Percentiles rank a stretch among this genome's conserved stretches.
phyloP scores from a whole-genome alignment of 1,140 invertebrate species.

The Euschistus heros region DNA sequence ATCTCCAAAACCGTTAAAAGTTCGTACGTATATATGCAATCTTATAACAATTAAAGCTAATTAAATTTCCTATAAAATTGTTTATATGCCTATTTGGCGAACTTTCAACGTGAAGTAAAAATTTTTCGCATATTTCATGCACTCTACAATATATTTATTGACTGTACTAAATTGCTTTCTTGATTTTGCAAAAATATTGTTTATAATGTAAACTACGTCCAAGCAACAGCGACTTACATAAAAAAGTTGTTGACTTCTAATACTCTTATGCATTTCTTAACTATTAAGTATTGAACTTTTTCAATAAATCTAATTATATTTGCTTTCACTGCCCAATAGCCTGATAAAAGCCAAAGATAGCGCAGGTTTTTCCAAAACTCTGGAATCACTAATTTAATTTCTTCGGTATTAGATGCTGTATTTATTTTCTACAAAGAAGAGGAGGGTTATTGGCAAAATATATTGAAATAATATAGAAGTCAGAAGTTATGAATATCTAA shows the following conservation, averaged over 20 bases:
- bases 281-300: constrained; percentile 67
- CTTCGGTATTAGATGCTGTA: neutral
- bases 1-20: neutral
- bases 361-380: neutral
- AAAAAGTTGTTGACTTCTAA: constrained; percentile 54
- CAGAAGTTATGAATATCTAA: too few relatives aligned
- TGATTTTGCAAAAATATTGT: too few relatives aligned
- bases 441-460: too few relatives aligned
- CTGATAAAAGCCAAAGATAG: neutral
- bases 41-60: neutral
- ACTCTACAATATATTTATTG: constrained; percentile 25
- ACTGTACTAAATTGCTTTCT: constrained; percentile 46
- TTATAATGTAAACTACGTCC: too few relatives aligned
- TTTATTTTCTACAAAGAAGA: neutral
- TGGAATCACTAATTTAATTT: neutral
- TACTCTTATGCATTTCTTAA: constrained; percentile 64
- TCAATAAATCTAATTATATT: constrained; percentile 6
- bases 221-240: neutral
- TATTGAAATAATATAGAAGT: too few relatives aligned
- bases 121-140: too few relatives aligned
- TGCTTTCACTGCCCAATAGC: neutral
- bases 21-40: neutral
- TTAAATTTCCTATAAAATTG: too few relatives aligned
- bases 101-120: too few relatives aligned
- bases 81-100: too few relatives aligned